A percentile compares a stretch with the other conserved stretches of the same genome.
Conservation (phyloP, 2,888 invertebrate species). For the Melanchra persicariae region DNA sequence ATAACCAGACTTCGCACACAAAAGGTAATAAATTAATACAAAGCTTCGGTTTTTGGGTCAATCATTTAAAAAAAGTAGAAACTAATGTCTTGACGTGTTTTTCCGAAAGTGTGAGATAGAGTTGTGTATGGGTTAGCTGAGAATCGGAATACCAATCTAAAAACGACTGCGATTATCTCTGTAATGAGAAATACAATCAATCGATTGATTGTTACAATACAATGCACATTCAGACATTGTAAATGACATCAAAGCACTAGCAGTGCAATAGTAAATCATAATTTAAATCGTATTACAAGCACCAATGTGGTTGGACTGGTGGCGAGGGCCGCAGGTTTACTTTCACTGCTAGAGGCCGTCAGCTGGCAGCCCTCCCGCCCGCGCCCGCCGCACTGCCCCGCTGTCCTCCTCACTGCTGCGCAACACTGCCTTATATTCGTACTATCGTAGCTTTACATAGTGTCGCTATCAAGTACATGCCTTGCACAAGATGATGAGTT, state of each 20-base stretch:
- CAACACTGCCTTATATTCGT: slow-evolving; percentile 86
- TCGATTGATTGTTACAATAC: slow-evolving; percentile 55
- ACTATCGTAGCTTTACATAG: slow-evolving; percentile 71
- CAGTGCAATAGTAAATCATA: slow-evolving; percentile 71
- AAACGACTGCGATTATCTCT: slow-evolving; percentile 43
- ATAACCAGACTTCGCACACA: slow-evolving; percentile 53
- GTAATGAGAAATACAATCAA: slow-evolving; percentile 49
- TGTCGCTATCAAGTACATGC: slow-evolving; percentile 63
- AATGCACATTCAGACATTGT: slow-evolving; percentile 58
- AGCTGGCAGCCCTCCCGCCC: slow-evolving; percentile 78
- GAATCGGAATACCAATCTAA: slow-evolving; percentile 33
- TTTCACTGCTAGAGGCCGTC: slow-evolving; percentile 90
- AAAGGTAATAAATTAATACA: slow-evolving; percentile 46
- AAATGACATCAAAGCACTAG: slow-evolving; percentile 61
- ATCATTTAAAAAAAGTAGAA: slow-evolving; percentile 2
- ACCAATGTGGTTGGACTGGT: slow-evolving; percentile 67
- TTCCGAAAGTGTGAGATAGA: slow-evolving; percentile 17
- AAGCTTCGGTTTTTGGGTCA: slow-evolving; percentile 27
- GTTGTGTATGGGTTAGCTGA: slow-evolving; percentile 29
- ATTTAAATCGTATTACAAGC: slow-evolving; percentile 71
- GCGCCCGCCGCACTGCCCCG: slow-evolving; percentile 62
- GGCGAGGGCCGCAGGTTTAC: slow-evolving; percentile 82
- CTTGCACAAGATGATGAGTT: slow-evolving; percentile 66
- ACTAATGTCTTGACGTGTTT: slow-evolving; percentile 7
- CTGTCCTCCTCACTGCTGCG: slow-evolving; percentile 73